A percentile compares a stretch with the other conserved stretches of the same genome.
phyloP scores from a whole-genome alignment of 2,113 vertebrate genomes.

The Marcusenius ussheri region DNA sequence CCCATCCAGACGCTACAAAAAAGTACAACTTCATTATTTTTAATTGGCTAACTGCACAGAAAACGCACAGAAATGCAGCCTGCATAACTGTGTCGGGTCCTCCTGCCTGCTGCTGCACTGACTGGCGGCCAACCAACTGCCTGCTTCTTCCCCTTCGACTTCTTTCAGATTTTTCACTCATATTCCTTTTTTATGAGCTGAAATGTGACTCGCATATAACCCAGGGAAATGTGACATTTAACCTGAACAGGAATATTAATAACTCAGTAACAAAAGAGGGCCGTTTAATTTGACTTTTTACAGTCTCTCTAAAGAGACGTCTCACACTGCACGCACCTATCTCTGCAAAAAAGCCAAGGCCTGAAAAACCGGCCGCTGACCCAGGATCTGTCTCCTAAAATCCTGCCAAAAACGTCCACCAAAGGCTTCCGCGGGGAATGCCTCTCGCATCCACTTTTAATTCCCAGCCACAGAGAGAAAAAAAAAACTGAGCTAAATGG shows the following conservation, averaged over 20 bases:
- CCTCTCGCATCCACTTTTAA: constrained; percentile 34
- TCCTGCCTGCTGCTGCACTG: background rate
- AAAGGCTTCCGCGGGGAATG: constrained; percentile 1
- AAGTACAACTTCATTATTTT: constrained; percentile 9
- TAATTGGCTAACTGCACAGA: background rate
- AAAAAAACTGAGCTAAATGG: background rate
- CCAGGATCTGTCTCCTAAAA: background rate
- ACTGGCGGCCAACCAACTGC: background rate
- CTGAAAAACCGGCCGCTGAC: background rate
- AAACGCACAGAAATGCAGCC: background rate
- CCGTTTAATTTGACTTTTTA: background rate
- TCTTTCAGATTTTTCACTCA: background rate
- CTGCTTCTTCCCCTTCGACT: background rate
- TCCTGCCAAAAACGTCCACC: background rate
- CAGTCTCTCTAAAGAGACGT: too few relatives aligned
- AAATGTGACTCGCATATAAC: background rate
- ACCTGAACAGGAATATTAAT: background rate
- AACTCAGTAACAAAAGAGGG: background rate
- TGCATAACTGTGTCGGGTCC: background rate
- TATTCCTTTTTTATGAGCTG: background rate
- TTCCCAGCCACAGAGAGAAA: constrained; percentile 15
- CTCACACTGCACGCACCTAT: background rate
- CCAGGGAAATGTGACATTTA: background rate
- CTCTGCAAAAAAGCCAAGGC: background rate
- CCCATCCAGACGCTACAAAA: background rate